Percentiles rank a stretch among this genome's conserved stretches.
phyloP scores from a whole-genome alignment of 2,113 vertebrate species.

The Malurus alboscapulatus region DNA sequence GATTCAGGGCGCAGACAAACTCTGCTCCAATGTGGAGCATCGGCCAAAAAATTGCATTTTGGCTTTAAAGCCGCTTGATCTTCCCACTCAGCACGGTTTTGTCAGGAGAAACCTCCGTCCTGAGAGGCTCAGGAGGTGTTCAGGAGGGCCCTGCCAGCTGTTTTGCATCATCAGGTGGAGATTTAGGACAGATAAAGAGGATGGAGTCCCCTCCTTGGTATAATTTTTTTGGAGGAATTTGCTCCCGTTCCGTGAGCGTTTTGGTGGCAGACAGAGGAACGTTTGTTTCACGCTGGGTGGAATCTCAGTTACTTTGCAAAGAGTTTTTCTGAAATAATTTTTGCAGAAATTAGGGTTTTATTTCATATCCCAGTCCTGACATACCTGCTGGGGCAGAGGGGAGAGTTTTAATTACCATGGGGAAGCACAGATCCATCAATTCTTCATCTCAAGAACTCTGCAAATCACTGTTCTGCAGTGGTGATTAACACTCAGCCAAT shows the following conservation, averaged over 20 bases:
- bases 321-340: background rate
- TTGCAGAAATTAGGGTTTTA: background rate
- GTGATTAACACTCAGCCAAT: background rate
- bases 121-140: background rate
- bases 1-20: background rate
- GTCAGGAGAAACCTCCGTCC: background rate
- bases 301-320: background rate
- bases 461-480: fast-evolving
- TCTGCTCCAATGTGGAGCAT: background rate
- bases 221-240: background rate
- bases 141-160: background rate
- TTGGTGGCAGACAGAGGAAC: background rate
- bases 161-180: background rate
- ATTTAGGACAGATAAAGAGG: background rate
- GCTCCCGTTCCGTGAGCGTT: background rate
- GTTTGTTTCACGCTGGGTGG: background rate
- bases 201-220: background rate
- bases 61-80: background rate
- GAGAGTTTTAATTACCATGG: fast-evolving
- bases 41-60: background rate
- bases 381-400: background rate
- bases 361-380: background rate
- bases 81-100: background rate
- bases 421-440: background rate
- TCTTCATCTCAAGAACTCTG: background rate